Evolutionary conservation across 2,797 vertebrate species (phyloP).

Genomic region (Staurois parvus): DNA sequence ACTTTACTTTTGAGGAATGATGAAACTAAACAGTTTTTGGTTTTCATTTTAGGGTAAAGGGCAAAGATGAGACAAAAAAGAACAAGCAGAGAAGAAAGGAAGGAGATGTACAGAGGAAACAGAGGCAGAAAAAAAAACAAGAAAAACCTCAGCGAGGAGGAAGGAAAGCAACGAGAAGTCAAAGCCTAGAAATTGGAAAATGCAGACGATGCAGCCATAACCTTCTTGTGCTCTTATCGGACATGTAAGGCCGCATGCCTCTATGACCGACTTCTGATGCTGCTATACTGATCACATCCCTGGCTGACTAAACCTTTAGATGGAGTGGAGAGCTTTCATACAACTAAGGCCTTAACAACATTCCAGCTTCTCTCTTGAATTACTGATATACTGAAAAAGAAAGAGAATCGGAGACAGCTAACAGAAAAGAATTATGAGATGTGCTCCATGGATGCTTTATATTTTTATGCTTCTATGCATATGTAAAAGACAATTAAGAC

Average conservation of each 20-base stretch:
- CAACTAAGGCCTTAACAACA: conserved; percentile 73
- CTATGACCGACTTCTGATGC: conserved; percentile 83
- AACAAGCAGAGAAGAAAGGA: conserved; percentile 86
- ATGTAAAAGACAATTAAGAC: conserved; percentile 78
- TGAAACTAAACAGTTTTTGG: conserved; percentile 30
- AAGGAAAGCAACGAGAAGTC: conserved; percentile 90
- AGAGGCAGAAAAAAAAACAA: conserved; percentile 82
- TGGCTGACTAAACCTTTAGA: conserved; percentile 59
- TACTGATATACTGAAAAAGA: conserved; percentile 73
- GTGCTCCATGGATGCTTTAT: conserved; percentile 73
- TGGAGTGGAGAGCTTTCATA: conserved; percentile 71
- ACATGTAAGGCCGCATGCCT: conserved; percentile 77
- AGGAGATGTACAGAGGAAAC: conserved; percentile 78
- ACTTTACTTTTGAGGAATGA: not conserved
- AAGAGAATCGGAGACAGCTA: conserved; percentile 67
- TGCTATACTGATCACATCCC: conserved; percentile 86
- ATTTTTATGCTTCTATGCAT: conserved; percentile 76
- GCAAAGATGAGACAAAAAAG: conserved; percentile 85
- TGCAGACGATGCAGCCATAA: conserved; percentile 81
- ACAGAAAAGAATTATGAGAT: conserved; percentile 72
- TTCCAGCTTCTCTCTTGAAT: conserved; percentile 78
- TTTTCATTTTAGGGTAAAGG: conserved; percentile 78
- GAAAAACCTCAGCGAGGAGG: conserved; percentile 80
- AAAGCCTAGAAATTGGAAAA: conserved; percentile 87
- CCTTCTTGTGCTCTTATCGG: conserved; percentile 75